These are phyloP conservation scores for Prolemur simus DNA, from an alignment of 2,113 vertebrate genomes.

Conservation along the genomic window DNA sequence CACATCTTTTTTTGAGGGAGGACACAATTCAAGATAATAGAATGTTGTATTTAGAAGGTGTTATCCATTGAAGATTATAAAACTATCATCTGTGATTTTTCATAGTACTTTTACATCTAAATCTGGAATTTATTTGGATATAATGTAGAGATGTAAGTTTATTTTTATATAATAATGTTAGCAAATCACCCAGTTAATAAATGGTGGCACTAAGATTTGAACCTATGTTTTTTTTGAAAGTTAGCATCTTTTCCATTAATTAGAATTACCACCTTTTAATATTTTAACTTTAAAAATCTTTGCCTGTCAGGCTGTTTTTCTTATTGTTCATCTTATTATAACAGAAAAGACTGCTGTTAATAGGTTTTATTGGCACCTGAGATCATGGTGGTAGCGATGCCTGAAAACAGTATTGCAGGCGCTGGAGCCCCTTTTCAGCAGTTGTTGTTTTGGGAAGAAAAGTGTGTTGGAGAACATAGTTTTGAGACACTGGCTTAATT, in stretches of 20 bases:
- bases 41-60: background rate
- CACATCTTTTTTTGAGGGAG: background rate
- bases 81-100: background rate
- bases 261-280: background rate
- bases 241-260: background rate
- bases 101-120: background rate
- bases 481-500: background rate
- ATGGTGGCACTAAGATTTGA: background rate
- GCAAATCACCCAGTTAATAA: background rate
- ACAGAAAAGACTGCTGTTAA: background rate
- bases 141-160: background rate
- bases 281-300: background rate
- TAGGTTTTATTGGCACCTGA: background rate
- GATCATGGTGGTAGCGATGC: background rate
- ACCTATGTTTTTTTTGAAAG: background rate
- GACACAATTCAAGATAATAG: background rate
- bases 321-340: background rate
- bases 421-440: background rate
- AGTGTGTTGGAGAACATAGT: background rate
- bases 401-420: background rate
- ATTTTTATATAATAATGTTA: slow-evolving; percentile 7
- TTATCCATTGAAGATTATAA: background rate
- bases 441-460: background rate
- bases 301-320: background rate
- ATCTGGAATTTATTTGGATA: background rate